Evolutionary conservation across 2,888 invertebrate species (phyloP).

Genomic region (Ornithoptera alexandrae): DNA sequence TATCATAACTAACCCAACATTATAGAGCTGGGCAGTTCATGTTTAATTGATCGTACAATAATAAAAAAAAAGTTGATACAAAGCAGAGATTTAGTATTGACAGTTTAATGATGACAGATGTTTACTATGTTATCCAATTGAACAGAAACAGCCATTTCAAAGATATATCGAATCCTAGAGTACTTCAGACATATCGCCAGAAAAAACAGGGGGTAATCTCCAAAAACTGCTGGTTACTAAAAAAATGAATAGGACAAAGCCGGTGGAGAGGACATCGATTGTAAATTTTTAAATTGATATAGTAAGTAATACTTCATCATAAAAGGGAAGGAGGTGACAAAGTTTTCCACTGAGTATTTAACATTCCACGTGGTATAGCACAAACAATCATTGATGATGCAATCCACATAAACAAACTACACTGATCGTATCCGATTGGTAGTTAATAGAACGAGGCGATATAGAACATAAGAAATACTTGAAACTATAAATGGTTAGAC

Average conservation of each 20-base stretch:
- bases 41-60: too few relatives aligned
- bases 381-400: constrained; percentile 13
- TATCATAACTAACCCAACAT: too few relatives aligned
- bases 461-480: not conserved
- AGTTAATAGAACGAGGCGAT: constrained; percentile 2
- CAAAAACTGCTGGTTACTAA: too few relatives aligned
- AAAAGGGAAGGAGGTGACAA: not conserved
- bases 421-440: constrained; percentile 10
- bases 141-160: too few relatives aligned
- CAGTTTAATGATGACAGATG: not conserved
- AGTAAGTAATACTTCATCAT: too few relatives aligned
- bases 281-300: too few relatives aligned
- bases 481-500: not conserved
- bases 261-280: too few relatives aligned
- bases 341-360: not conserved
- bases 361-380: not conserved
- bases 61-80: not conserved
- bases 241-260: too few relatives aligned
- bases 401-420: constrained; percentile 15
- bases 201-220: too few relatives aligned
- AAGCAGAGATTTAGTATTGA: not conserved
- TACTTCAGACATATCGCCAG: too few relatives aligned
- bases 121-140: not conserved
- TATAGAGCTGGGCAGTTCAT: too few relatives aligned
- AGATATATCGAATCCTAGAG: too few relatives aligned